These are phyloP conservation scores for Epistrophella euchroma DNA, from an alignment of 2,888 invertebrate genomes.

Conservation along the genomic window DNA sequence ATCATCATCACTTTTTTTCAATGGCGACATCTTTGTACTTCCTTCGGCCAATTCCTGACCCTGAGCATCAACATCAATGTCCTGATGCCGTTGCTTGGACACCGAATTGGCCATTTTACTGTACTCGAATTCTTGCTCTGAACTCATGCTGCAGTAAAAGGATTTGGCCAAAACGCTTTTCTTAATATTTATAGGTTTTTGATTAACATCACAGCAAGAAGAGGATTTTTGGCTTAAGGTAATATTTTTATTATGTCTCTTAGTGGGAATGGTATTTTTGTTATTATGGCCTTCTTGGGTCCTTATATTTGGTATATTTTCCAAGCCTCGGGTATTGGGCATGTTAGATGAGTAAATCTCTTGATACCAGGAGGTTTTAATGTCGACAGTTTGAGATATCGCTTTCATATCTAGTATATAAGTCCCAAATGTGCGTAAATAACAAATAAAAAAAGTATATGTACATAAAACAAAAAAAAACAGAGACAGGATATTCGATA, in stretches of 20 bases:
- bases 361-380: constrained; percentile 57
- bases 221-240: constrained; percentile 54
- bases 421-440: not conserved
- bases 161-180: constrained; percentile 64
- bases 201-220: constrained; percentile 61
- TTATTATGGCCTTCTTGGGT: constrained; percentile 25
- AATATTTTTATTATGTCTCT: constrained; percentile 53
- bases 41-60: not conserved
- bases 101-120: constrained; percentile 37
- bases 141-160: constrained; percentile 55
- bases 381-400: constrained; percentile 50
- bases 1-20: constrained; percentile 15
- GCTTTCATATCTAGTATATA: constrained; percentile 28
- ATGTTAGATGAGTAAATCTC: constrained; percentile 58
- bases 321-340: constrained; percentile 26
- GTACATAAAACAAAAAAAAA: constrained; percentile 27
- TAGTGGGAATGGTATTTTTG: constrained; percentile 19
- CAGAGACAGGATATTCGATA: constrained; percentile 54
- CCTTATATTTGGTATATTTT: constrained; percentile 18
- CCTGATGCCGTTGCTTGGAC: not conserved
- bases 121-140: constrained; percentile 40
- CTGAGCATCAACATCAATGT: not conserved
- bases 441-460: constrained; percentile 21
- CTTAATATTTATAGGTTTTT: constrained; percentile 66
- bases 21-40: not conserved